Evolutionary conservation across 37 sponge, comb jelly and placozoan genomes (phyloP), one percentile per base, ranked within the genome.

Genomic region (Lycopodina hypogea): DNA sequence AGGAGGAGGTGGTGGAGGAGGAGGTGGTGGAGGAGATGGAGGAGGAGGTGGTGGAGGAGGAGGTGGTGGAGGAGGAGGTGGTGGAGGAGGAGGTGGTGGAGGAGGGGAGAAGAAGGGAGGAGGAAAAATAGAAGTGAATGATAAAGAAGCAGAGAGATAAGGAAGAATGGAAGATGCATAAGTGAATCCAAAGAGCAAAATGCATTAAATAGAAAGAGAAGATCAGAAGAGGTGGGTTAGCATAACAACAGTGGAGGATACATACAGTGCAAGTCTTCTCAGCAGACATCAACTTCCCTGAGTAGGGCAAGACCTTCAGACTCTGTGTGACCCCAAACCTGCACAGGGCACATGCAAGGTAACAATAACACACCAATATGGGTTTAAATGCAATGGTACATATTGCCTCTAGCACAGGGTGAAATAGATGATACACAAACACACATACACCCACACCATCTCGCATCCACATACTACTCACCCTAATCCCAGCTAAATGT

Each of bases 191-290:
- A 9, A 45, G 48, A 9, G 48, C 4, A 45, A 45, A 45, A 45
- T 12, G 9, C 8, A 45, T 4, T 45, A 45, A 9, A 9, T 45
- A 12, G 48, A 9, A 9, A 9, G 48, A 45, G 48, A 45, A 45
- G 48, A 45, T 12, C 17, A 33, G 65, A 26, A 28, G 30, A 18
- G n/a, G 65, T 34, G 65, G 65, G 32, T 26, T 28, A 11, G 65
- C 1, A 65, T 26, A 12, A 60, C 15, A 60, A 68, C 8, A 68
- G 22, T 7, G 22, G 48, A 18, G 42, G 42, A 50, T n/a, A 75
- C 77, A 59, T 41, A 90, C 90, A 45, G 86, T 81, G 71, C 90
- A 90, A n/a, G 83, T 78, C 68, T 85, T 90, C 15, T 63, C 42
- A 24, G 78, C 73, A 15, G 87, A 66, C 73, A 90, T 73, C 24